Base-by-base conservation (phyloP, 2,888 invertebrate genomes). In the Acheta domesticus region DNA sequence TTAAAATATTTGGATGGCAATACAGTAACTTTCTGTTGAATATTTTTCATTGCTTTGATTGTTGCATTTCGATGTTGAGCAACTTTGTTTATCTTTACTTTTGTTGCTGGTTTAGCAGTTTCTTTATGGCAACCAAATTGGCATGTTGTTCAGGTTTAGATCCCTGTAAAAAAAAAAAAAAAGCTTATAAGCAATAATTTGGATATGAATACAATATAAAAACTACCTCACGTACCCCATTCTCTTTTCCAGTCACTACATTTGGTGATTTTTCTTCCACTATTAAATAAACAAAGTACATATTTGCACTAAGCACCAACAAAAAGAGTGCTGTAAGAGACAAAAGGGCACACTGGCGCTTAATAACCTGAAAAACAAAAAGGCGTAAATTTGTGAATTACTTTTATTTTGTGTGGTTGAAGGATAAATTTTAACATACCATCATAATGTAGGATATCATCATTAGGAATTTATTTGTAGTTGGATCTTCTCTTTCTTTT, bases 281-380 rank as follows among this genome's bases (percentile, higher is more conserved):
- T 74, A 87, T 86, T 83, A 86, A 85, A 80, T 86, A 85, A 14
- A 87, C 85, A 79, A 87, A 87, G 80, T 87, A 86, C 74, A 87
- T 80, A 78, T 87, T 87, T 21, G 85, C 86, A 48, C 85, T 84
- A 3, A 87, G 84, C 12, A 87, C 86, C 49, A 87, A 84, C 82
- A 86, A 83, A 82, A 86, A 84, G 82, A 87, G 85, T 77, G 85
- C 85, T 82, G 86, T 84, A 77, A 87, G 83, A 78, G 86, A 86
- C 75, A 86, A 79, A 75, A 86, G 83, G 74, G 85, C 84, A 79
- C 85, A 86, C 80, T 85, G 85, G 80, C 86, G 85, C 83, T 86
- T 85, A 85, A 86, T 85, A 85, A 86, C 86, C 86, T 86, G 84
- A 5, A 83, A 85, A 12, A 79, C 75, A 80, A 79, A 62, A 36